Evolutionary conservation across 1,140 invertebrate genomes (phyloP).

Genomic region (Ridgeia piscesae): DNA sequence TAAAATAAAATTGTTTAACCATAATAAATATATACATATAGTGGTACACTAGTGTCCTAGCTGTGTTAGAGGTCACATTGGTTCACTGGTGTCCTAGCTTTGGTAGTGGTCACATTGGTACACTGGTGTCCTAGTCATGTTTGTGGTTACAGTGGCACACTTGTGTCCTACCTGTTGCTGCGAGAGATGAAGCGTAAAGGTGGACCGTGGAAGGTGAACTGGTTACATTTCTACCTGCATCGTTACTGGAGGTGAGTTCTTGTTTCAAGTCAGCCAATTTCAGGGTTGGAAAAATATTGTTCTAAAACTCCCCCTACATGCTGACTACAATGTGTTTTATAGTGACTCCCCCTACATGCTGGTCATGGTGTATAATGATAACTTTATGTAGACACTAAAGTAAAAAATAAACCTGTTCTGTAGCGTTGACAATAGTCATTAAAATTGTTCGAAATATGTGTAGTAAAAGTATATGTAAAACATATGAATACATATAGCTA

Average conservation of each 20-base stretch:
- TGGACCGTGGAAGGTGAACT: conserved; percentile 32
- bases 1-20: too few species aligned
- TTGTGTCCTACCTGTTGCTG: conserved; percentile 63
- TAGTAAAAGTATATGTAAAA: too few species aligned
- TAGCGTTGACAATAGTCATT: too few species aligned
- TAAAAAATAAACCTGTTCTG: too few species aligned
- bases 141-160: conserved; percentile 64
- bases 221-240: conserved; percentile 57
- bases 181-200: conserved; percentile 55
- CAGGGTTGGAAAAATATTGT: neutral
- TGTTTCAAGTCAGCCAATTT: neutral
- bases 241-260: conserved; percentile 56
- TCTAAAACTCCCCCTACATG: too few species aligned
- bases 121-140: conserved; percentile 33
- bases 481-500: too few species aligned
- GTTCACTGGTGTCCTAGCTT: neutral
- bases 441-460: too few species aligned
- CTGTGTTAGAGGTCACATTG: neutral
- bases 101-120: neutral
- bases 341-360: too few species aligned
- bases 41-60: neutral
- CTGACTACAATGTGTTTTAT: too few species aligned
- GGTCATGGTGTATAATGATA: conserved; percentile 17
- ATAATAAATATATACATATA: neutral
- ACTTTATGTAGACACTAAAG: too few species aligned